Evolutionary conservation across 1,140 invertebrate species (phyloP).

Genomic region (Hylaeus anthracinus): DNA sequence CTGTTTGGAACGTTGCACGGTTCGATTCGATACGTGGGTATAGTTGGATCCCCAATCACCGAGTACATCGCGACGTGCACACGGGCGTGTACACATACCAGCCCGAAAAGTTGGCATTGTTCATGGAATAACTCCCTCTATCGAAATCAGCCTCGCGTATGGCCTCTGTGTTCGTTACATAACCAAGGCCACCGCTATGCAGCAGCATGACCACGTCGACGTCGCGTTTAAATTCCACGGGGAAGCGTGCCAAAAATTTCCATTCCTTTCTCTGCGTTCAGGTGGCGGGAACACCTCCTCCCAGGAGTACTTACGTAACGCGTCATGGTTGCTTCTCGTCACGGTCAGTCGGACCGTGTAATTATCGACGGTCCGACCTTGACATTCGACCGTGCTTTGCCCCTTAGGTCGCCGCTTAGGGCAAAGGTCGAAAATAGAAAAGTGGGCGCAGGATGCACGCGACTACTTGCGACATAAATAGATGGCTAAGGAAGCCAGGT

Average conservation of each 20-base stretch:
- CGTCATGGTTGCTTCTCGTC: neutral
- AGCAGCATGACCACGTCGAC: neutral
- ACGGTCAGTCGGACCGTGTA: slow-evolving; percentile 3
- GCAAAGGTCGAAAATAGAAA: slow-evolving; percentile 65
- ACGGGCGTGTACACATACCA: no score
- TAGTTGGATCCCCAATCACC: no score
- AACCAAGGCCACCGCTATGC: neutral
- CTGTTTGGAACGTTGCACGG: no score
- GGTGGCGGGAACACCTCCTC: neutral
- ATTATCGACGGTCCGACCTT: slow-evolving; percentile 55
- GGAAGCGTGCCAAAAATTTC: neutral
- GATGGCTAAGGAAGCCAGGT: slow-evolving; percentile 42
- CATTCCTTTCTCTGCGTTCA: neutral
- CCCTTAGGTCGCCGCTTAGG: slow-evolving; percentile 8
- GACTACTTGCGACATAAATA: slow-evolving; percentile 63
- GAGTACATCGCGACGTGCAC: no score
- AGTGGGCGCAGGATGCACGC: slow-evolving; percentile 58
- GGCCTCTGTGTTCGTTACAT: neutral
- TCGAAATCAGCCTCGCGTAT: no score
- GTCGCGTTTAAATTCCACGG: neutral
- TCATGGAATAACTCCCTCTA: no score
- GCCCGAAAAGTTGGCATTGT: no score
- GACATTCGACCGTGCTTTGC: slow-evolving; percentile 50
- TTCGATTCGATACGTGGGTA: no score
- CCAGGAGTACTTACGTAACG: neutral